phyloP scores from a whole-genome alignment of 2,797 vertebrate genomes.

The Aratinga solstitialis region DNA sequence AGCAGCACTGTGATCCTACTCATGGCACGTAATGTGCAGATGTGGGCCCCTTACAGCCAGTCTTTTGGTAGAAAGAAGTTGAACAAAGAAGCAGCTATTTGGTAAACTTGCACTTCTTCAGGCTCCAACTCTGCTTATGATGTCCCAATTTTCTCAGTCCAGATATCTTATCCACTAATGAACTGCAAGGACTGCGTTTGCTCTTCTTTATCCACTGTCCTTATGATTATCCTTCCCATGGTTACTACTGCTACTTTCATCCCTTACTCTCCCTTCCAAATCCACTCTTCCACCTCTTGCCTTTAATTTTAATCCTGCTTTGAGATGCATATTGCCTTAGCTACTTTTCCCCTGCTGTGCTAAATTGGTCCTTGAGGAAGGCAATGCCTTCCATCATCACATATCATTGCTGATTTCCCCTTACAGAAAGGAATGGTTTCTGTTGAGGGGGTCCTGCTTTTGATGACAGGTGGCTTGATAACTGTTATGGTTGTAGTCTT shows the following conservation, averaged over 20 bases:
- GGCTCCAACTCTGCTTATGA: not conserved
- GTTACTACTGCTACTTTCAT: not conserved
- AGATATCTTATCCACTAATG: not conserved
- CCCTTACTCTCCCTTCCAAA: not conserved
- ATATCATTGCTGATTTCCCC: conserved; percentile 40
- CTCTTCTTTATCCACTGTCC: not conserved
- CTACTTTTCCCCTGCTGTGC: conserved; percentile 63
- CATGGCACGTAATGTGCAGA: not conserved
- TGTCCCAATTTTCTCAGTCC: not conserved
- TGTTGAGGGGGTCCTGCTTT: conserved; percentile 24
- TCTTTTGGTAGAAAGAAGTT: not conserved
- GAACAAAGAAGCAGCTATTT: not conserved
- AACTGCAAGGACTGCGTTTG: not conserved
- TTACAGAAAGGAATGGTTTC: conserved; percentile 44
- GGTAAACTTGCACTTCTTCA: not conserved
- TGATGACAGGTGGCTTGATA: conserved; percentile 14
- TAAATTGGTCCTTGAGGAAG: conserved; percentile 70
- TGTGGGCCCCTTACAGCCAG: not conserved
- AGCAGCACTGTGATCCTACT: not conserved
- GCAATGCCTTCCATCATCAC: conserved; percentile 64
- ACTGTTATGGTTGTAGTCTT: conserved; percentile 41
- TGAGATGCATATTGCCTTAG: conserved; percentile 64
- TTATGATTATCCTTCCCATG: not conserved
- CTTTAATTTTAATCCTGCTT: conserved; percentile 55
- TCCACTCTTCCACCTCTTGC: conserved; percentile 1